Percentiles rank a stretch among this genome's conserved stretches.
Conservation (phyloP, 2,113 vertebrate species). For the Regulus satrapa region DNA sequence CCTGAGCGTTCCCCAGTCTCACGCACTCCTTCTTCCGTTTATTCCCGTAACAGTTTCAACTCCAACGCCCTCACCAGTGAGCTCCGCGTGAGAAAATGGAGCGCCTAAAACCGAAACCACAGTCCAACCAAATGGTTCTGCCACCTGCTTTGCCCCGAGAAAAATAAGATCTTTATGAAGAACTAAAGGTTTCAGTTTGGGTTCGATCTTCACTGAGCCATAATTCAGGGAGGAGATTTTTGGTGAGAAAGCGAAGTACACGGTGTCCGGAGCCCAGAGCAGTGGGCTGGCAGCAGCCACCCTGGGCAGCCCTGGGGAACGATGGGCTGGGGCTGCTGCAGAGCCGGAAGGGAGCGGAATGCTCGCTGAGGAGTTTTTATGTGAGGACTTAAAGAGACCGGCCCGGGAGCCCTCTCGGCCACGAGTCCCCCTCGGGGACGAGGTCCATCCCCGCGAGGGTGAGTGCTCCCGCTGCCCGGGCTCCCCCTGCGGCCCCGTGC, state of each 20-base stretch:
- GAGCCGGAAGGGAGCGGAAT: too few species aligned
- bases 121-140: accelerated
- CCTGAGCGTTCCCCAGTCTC: accelerated
- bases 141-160: background rate
- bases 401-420: accelerated
- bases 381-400: too few species aligned
- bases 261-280: background rate
- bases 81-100: accelerated
- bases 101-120: background rate
- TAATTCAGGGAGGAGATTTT: background rate
- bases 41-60: accelerated
- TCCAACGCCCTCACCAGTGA: accelerated
- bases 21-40: accelerated
- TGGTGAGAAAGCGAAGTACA: background rate
- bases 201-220: background rate
- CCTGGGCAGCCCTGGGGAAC: background rate
- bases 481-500: background rate
- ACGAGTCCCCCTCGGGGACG: accelerated
- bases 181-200: background rate
- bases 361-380: background rate
- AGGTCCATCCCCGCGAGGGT: accelerated
- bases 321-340: background rate
- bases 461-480: too few species aligned
- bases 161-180: background rate
- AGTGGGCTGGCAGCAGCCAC: background rate